Percentiles rank a stretch among this genome's conserved stretches.
These are phyloP conservation scores for Plutella xylostella DNA, from an alignment of 2,888 invertebrate species.

Conservation along the genomic window DNA sequence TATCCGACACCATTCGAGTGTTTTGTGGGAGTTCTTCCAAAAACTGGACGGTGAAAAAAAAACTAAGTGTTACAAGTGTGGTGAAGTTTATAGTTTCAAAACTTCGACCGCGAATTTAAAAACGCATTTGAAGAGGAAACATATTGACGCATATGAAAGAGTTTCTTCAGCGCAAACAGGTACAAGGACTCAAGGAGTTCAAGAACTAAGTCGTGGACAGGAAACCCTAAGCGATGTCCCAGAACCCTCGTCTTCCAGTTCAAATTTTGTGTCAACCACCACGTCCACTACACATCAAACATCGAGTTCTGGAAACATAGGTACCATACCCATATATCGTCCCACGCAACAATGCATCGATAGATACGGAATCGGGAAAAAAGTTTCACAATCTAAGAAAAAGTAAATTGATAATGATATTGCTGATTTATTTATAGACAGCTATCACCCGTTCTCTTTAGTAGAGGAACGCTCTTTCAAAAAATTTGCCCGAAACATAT, in stretches of 20 bases:
- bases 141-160: slow-evolving; percentile 9
- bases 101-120: neutral
- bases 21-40: neutral
- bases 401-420: slow-evolving; percentile 1
- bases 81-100: neutral
- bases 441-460: neutral
- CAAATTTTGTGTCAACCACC: too few relatives aligned
- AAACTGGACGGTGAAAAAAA: neutral
- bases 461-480: neutral
- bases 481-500: slow-evolving; percentile 10
- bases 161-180: slow-evolving; percentile 11
- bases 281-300: too few relatives aligned
- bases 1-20: neutral
- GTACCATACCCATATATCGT: too few relatives aligned
- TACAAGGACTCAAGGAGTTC: slow-evolving; percentile 9
- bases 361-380: too few relatives aligned
- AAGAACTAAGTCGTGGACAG: slow-evolving; percentile 11
- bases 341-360: too few relatives aligned
- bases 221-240: slow-evolving; percentile 9
- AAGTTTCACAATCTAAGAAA: too few relatives aligned
- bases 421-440: neutral
- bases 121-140: slow-evolving; percentile 1
- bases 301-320: too few relatives aligned
- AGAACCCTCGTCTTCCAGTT: too few relatives aligned
- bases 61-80: neutral